phyloP scores from a whole-genome alignment of 2,888 invertebrate genomes.

The Pollenia amentaria region DNA sequence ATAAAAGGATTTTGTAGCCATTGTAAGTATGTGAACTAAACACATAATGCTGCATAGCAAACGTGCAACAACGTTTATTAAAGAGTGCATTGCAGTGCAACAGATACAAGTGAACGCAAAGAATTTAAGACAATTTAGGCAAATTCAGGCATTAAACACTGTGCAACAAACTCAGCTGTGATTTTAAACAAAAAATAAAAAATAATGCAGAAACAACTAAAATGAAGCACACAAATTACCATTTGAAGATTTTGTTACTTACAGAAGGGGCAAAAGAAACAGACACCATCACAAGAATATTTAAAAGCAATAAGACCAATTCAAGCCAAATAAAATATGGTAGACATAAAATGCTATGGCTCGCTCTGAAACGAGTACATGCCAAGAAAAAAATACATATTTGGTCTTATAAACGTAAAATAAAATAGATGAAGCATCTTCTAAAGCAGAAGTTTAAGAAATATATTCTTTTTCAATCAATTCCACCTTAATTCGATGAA shows the following conservation, averaged over 20 bases:
- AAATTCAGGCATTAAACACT: slow-evolving; percentile 53
- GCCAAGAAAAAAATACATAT: slow-evolving; percentile 39
- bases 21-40: slow-evolving; percentile 70
- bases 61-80: slow-evolving; percentile 50
- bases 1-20: slow-evolving; percentile 71
- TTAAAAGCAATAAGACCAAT: slow-evolving; percentile 64
- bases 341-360: slow-evolving; percentile 57
- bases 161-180: slow-evolving; percentile 49
- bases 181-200: slow-evolving; percentile 38
- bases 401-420: slow-evolving; percentile 37
- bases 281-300: slow-evolving; percentile 35
- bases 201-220: slow-evolving; percentile 10
- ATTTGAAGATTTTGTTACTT: slow-evolving; percentile 57
- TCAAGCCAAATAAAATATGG: slow-evolving; percentile 52
- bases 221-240: slow-evolving; percentile 54
- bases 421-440: slow-evolving; percentile 31
- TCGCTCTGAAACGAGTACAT: slow-evolving; percentile 16
- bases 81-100: slow-evolving; percentile 27
- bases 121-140: slow-evolving; percentile 69
- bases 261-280: slow-evolving; percentile 24
- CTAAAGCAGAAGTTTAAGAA: neutral
- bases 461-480: neutral
- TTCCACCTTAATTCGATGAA: neutral
- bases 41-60: slow-evolving; percentile 65
- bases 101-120: slow-evolving; percentile 69